Evolutionary conservation across 2,113 vertebrate genomes (phyloP), one percentile per base, ranked within the genome.

Genomic region (Colius striatus): DNA sequence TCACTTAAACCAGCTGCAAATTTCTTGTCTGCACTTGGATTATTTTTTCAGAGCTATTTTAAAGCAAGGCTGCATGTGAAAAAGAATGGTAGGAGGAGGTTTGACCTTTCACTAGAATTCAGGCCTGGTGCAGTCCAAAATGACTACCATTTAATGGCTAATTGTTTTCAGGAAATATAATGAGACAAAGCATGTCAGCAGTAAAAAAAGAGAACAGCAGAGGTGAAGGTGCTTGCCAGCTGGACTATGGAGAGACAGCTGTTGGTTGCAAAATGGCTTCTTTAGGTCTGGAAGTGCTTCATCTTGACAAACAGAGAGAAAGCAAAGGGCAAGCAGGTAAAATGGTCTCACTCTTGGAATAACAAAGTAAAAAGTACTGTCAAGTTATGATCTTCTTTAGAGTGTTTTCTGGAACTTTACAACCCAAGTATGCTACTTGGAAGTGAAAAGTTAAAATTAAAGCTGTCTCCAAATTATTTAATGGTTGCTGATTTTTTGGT

Each of bases 161-260:
- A 80, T 62, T 89, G 67, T 85, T 92, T 94, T 95, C 38, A 60
- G 53, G 58, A 93, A 57, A 86, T 14, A 47, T 41, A 60, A 87
- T n/a, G 61, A 77, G 72, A 65, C 43, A 90, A 91, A 93, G 85
- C 11, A 55, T 43, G 55, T 75, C 90, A 77, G 60, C 38, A 90
- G 11, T 23, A 30, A 88, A 67, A 72, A 87, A 88, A 48, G 10
- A 71, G 21, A 61, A 84, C 92, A 75, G 38, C 30, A 87, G 73
- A 84, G 68, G 61, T 77, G 76, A 95, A 78, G n/a, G 53, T 84
- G 12, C n/a, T 75, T 93, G 76, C 83, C 93, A 95, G 94, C 79
- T 92, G 85, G 90, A 84, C 29, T 16, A 47, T 29, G 19, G 29
- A 92, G 45, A 94, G 27, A 57, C 85, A 92, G 88, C 54, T 90